These are phyloP conservation scores for Amphiprion percula DNA, from an alignment of 2,113 vertebrate genomes.

Conservation along the genomic window DNA sequence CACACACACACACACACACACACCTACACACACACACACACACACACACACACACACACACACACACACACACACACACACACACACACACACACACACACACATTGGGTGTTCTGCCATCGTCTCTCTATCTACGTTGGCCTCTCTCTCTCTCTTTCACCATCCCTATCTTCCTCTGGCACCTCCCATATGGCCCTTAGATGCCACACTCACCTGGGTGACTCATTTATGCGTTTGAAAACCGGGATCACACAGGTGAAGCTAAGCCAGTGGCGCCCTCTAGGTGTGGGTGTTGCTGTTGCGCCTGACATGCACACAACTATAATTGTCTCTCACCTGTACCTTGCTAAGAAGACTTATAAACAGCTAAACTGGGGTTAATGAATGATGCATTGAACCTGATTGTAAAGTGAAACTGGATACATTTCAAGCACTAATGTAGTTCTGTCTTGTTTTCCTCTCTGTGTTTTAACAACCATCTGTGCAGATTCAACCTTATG, in stretches of 20 bases:
- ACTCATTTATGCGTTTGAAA: slow-evolving; percentile 56
- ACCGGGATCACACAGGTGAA: slow-evolving; percentile 11
- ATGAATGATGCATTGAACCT: too few species aligned
- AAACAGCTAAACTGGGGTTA: too few species aligned
- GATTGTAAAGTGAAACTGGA: too few species aligned
- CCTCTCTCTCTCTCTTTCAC: neutral
- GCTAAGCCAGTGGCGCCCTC: neutral
- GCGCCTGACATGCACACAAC: too few species aligned
- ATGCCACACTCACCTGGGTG: slow-evolving; percentile 37
- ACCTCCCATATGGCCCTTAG: slow-evolving; percentile 51
- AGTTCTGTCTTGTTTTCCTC: too few species aligned
- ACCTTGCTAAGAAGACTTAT: too few species aligned
- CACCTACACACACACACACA: slow-evolving; percentile 10
- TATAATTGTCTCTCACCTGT: too few species aligned
- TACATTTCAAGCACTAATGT: too few species aligned
- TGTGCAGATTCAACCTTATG: too few species aligned
- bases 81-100: neutral
- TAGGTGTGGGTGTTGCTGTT: neutral
- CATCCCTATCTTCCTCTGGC: neutral
- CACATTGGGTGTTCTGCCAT: slow-evolving; percentile 24
- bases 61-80: slow-evolving; percentile 17
- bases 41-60: neutral
- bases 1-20: slow-evolving; percentile 2
- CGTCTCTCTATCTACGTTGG: slow-evolving; percentile 5
- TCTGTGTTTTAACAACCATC: too few species aligned